phyloP scores from a whole-genome alignment of 2,888 invertebrate genomes.

The Diaphora mendica region DNA sequence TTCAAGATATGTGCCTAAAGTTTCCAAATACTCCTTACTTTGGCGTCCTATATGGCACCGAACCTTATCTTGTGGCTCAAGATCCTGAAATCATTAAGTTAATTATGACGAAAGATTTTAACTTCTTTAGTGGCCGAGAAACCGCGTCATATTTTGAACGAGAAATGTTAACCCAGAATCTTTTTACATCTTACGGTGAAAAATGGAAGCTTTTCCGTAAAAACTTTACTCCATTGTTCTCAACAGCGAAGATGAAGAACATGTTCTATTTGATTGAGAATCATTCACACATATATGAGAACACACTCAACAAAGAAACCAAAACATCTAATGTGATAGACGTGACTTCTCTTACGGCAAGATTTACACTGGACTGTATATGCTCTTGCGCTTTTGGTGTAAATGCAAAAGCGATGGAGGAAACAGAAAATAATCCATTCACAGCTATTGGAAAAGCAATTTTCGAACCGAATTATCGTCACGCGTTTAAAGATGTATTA shows the following conservation, averaged over 20 bases:
- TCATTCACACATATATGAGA: constrained; percentile 58
- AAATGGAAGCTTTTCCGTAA: constrained; percentile 71
- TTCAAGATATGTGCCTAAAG: constrained; percentile 58
- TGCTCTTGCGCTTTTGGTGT: constrained; percentile 70
- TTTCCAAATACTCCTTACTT: constrained; percentile 65
- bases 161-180: constrained; percentile 58
- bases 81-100: constrained; percentile 68
- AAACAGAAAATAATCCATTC: constrained; percentile 58
- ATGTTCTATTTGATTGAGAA: constrained; percentile 72
- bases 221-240: constrained; percentile 69
- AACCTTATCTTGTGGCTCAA: constrained; percentile 66
- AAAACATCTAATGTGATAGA: constrained; percentile 49
- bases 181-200: constrained; percentile 68
- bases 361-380: constrained; percentile 70
- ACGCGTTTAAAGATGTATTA: constrained; percentile 52
- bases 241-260: constrained; percentile 71
- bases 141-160: constrained; percentile 55
- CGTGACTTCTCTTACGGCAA: constrained; percentile 54
- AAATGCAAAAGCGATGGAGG: constrained; percentile 61
- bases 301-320: constrained; percentile 55
- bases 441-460: constrained; percentile 55
- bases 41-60: constrained; percentile 69
- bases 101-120: constrained; percentile 68
- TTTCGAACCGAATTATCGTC: constrained; percentile 50
- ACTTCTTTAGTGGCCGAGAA: constrained; percentile 70